phyloP scores from a whole-genome alignment of 1,140 invertebrate species.

The Drosophila bocki region DNA sequence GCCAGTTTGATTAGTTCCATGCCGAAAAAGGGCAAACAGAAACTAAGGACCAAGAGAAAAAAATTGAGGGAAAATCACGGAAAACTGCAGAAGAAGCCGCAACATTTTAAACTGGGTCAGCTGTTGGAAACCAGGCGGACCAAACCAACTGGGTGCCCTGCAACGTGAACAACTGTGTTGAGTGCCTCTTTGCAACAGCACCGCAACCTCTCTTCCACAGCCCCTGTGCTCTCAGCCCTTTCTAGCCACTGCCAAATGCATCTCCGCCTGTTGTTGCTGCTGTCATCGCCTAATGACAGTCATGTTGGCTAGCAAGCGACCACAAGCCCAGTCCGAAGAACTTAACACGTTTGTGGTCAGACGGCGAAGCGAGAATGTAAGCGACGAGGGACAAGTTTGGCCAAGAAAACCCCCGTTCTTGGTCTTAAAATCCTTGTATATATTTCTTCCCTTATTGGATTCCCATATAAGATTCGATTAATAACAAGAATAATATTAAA shows the following conservation, averaged over 20 bases:
- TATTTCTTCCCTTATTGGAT: neutral
- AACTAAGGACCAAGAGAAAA: neutral
- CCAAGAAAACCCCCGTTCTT: neutral
- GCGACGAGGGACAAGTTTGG: neutral
- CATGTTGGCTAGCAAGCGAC: conserved; percentile 39
- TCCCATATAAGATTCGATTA: neutral
- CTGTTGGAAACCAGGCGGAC: conserved; percentile 12
- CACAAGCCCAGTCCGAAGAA: conserved; percentile 25
- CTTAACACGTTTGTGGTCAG: conserved; percentile 48
- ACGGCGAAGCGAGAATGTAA: conserved; percentile 20
- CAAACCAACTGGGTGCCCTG: conserved; percentile 30
- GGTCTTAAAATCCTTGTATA: neutral
- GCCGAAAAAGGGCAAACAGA: neutral
- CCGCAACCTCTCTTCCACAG: neutral
- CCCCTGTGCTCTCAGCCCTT: neutral
- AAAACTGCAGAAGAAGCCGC: conserved; percentile 40
- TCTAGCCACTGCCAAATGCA: conserved; percentile 21
- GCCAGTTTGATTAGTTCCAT: conserved; percentile 42
- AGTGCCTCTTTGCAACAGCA: conserved; percentile 4
- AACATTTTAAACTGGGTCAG: conserved; percentile 59
- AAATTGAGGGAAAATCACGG: conserved; percentile 9
- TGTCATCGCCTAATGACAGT: conserved; percentile 41
- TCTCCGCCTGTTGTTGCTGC: conserved; percentile 10
- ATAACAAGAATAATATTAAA: neutral
- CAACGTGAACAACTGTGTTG: conserved; percentile 51